Base-by-base conservation (phyloP, 2,113 vertebrate species). In the Lepisosteus oculatus region DNA sequence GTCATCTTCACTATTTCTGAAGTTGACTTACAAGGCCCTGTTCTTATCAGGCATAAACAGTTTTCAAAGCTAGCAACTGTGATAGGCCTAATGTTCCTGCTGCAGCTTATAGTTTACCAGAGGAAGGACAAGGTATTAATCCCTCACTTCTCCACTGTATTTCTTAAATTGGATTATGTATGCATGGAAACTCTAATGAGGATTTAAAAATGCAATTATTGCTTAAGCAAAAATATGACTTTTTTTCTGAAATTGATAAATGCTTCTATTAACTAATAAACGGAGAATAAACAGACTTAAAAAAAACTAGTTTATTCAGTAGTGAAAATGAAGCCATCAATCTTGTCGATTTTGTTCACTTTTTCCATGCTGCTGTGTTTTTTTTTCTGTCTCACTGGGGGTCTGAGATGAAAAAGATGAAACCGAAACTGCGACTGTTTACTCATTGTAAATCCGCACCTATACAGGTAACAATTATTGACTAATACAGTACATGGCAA, bases 211-310 rank as follows among this genome's bases (percentile, higher is more conserved):
- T 93, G 88, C 89, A 94, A 94, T 96, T 90, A 94, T 92, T 93
- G 89, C 89, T 93, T 92, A 95, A 94, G 90, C 81, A 91, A 91
- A 91, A 74, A 92, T 90, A 89, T 76, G 9, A 79, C 87, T 88
- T 87, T 90, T 91, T 87, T 90, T 81, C 6, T 15, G 5, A 0
- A 88, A 88, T 89, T 95, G 94, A 98, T 97, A 96, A 96, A 93
- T 96, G 94, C 89, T 95, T 95, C 94, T 95, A 93, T 95, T 96
- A 93, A 93, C 95, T 96, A 96, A 96, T 99, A 98, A 96, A 86
- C 90, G 89, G 92, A 91, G 92, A 95, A 95, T 96, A 94, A 96
- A 95, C 95, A 95, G 92, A 95, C 92, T 97, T 94, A 93, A 94
- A 95, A 29, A 29, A 96, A 95, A 94, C 92, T 81, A 89, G 88